Evolutionary conservation across 1,140 invertebrate genomes (phyloP).

Genomic region (Pseudomyrmex concolor): DNA sequence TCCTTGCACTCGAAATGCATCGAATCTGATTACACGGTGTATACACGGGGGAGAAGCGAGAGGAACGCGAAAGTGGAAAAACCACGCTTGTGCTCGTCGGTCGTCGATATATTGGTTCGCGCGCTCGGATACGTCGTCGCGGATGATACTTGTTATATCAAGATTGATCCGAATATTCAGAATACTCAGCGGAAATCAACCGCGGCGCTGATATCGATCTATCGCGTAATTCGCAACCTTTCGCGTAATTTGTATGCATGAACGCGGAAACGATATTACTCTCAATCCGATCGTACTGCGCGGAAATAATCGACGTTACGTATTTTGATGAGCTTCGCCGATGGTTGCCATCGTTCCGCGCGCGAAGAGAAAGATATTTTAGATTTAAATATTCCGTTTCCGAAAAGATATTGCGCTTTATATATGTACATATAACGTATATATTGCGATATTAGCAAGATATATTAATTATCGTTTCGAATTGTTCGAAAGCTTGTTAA

Average conservation of each 20-base stretch:
- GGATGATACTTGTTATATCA: conserved; percentile 48
- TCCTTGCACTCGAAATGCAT: conserved; percentile 37
- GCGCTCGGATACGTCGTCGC: conserved; percentile 21
- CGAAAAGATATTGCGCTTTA: too few species aligned
- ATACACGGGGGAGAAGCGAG: neutral
- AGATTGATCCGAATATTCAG: conserved; percentile 34
- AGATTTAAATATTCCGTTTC: neutral
- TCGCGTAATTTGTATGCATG: conserved; percentile 54
- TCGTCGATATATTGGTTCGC: conserved; percentile 13
- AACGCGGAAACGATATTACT: conserved; percentile 4
- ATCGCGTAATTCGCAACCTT: conserved; percentile 33
- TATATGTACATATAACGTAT: too few species aligned
- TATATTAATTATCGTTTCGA: neutral
- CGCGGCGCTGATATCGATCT: neutral
- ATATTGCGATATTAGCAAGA: neutral
- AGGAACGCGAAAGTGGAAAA: neutral
- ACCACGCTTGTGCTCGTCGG: neutral
- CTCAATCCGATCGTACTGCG: conserved; percentile 11
- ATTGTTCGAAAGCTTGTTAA: neutral
- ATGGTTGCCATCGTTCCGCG: neutral
- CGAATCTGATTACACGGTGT: conserved; percentile 26
- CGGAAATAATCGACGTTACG: conserved; percentile 26
- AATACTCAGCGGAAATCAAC: conserved; percentile 53
- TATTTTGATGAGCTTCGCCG: neutral
- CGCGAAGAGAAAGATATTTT: neutral